Evolutionary conservation across 2,797 vertebrate genomes (phyloP).

Genomic region (Alfaro cultratus): DNA sequence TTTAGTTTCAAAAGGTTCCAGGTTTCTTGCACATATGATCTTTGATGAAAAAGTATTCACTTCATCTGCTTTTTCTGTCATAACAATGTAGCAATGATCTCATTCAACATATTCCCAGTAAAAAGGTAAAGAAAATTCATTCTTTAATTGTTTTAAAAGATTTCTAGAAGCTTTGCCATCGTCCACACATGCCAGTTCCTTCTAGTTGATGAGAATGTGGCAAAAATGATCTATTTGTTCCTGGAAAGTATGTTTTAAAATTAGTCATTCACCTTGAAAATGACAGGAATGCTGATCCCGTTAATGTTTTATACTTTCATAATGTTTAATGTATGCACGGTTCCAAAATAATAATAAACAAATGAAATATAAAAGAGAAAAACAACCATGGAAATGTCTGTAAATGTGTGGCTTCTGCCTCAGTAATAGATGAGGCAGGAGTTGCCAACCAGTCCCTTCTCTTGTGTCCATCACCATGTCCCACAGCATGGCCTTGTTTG

Average conservation of each 20-base stretch:
- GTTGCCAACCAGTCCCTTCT: slow-evolving; percentile 52
- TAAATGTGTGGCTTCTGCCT: slow-evolving; percentile 48
- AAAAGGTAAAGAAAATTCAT: background rate
- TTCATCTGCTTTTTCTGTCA: background rate
- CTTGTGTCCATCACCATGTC: slow-evolving; percentile 59
- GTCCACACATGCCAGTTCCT: background rate
- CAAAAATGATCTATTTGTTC: background rate
- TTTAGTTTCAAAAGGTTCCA: background rate
- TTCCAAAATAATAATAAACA: too few species aligned
- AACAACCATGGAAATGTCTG: slow-evolving; percentile 12
- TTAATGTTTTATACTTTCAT: background rate
- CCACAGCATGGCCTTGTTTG: slow-evolving; percentile 59
- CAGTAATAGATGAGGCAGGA: slow-evolving; percentile 48
- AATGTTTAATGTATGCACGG: background rate
- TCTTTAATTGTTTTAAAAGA: background rate
- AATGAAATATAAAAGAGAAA: background rate
- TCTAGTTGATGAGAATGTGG: background rate
- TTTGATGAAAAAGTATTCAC: background rate
- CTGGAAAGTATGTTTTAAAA: background rate
- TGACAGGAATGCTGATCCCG: background rate
- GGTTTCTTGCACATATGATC: background rate
- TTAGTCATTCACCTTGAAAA: background rate
- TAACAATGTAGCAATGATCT: background rate
- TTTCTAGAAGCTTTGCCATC: background rate
- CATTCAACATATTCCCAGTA: background rate